Percentiles rank a stretch among this genome's conserved stretches.
Conservation (phyloP, 2,888 invertebrate species). For the Aporophyla lueneburgensis region DNA sequence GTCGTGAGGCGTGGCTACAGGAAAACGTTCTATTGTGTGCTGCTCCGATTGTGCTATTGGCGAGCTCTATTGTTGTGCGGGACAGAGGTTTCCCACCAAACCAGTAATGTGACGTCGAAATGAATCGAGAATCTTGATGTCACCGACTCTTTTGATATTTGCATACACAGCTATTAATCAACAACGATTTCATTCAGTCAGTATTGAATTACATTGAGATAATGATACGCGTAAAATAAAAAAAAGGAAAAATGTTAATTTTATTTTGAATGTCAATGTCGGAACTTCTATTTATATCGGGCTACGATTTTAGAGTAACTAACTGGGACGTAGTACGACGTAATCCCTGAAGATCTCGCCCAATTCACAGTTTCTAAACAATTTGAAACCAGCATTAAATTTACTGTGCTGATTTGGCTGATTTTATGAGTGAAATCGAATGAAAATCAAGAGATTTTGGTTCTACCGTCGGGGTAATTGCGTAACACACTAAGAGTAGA, state of each 20-base stretch:
- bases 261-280: conserved; percentile 67
- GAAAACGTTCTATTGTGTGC: conserved; percentile 87
- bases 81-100: conserved; percentile 67
- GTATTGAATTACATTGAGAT: conserved; percentile 48
- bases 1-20: conserved; percentile 86
- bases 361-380: conserved; percentile 45
- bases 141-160: conserved; percentile 53
- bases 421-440: conserved; percentile 22
- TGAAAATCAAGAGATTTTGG: conserved; percentile 13
- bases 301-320: conserved; percentile 51
- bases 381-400: conserved; percentile 41
- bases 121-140: conserved; percentile 56
- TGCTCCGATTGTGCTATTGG: conserved; percentile 83
- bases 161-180: conserved; percentile 37
- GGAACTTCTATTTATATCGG: conserved; percentile 60
- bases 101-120: conserved; percentile 66
- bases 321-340: conserved; percentile 53
- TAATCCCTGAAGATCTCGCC: conserved; percentile 51
- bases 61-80: conserved; percentile 79
- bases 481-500: no score
- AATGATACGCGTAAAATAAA: conserved; percentile 29
- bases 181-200: conserved; percentile 30
- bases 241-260: conserved; percentile 34
- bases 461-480: not conserved
- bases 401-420: conserved; percentile 14